phyloP scores from a whole-genome alignment of 1,140 invertebrate genomes.

The Archegozetes longisetosus region DNA sequence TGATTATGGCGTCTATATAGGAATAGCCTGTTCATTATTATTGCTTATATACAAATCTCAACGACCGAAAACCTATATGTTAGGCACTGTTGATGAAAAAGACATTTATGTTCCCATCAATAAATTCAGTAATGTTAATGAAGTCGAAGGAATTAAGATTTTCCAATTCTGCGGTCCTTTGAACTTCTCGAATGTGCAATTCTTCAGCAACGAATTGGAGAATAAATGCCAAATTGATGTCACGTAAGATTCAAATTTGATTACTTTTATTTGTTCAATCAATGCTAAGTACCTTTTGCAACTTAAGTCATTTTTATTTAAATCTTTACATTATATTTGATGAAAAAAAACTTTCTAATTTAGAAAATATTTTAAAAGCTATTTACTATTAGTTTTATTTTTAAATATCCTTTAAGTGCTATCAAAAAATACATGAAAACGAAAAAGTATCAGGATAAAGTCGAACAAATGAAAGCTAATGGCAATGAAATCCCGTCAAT shows the following conservation, averaged over 20 bases:
- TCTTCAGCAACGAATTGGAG: constrained; percentile 25
- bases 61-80: constrained; percentile 20
- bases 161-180: constrained; percentile 34
- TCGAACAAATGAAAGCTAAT: not conserved
- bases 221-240: constrained; percentile 26
- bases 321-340: too few relatives aligned
- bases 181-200: constrained; percentile 34
- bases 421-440: not conserved
- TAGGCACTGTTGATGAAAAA: constrained; percentile 18
- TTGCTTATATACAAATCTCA: constrained; percentile 25
- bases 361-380: too few relatives aligned
- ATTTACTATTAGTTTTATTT: not conserved
- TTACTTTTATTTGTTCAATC: too few relatives aligned
- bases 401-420: not conserved
- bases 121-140: constrained; percentile 20
- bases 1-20: constrained; percentile 55
- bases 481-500: not conserved
- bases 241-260: not conserved
- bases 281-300: too few relatives aligned
- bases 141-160: constrained; percentile 30
- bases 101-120: constrained; percentile 19
- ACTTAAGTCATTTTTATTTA: too few relatives aligned
- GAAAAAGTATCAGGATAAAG: not conserved
- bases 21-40: constrained; percentile 35
- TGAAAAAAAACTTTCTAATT: too few relatives aligned